These are phyloP conservation scores for Helicolenus hilgendorfi DNA, from an alignment of 2,797 vertebrate genomes.

Conservation along the genomic window DNA sequence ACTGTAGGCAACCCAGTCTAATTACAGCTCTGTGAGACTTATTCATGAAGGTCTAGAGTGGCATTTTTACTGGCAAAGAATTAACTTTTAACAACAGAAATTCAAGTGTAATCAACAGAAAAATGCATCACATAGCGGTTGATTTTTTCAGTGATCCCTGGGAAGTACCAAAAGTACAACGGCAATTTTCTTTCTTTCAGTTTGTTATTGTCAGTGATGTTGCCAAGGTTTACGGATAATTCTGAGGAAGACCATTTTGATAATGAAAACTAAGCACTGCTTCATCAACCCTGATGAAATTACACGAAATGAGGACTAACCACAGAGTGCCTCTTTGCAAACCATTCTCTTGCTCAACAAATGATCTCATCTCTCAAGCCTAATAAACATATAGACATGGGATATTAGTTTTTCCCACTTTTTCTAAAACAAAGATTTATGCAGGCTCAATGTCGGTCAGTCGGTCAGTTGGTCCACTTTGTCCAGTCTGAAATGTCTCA, in stretches of 20 bases:
- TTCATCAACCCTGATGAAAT: not conserved
- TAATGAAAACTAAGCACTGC: not conserved
- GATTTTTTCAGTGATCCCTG: not conserved
- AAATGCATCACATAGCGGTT: not conserved
- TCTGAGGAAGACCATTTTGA: not conserved
- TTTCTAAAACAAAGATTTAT: not conserved
- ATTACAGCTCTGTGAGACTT: slow-evolving; percentile 1
- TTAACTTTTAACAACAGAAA: not conserved
- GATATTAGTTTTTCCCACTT: not conserved
- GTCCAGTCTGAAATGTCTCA: not conserved
- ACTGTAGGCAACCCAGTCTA: not conserved
- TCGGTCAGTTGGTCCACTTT: not conserved
- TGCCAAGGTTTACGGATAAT: not conserved
- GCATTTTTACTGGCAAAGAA: slow-evolving; percentile 10
- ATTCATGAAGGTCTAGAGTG: slow-evolving; percentile 3
- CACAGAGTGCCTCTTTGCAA: slow-evolving; percentile 20
- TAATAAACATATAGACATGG: not conserved
- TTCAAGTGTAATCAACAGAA: not conserved
- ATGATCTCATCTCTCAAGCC: not conserved
- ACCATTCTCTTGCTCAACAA: slow-evolving; percentile 11
- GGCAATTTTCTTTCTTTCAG: not conserved
- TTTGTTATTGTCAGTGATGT: not conserved
- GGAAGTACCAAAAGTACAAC: not conserved
- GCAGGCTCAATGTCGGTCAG: too few relatives aligned
- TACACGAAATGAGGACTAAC: too few relatives aligned